Evolutionary conservation across 1,140 invertebrate species (phyloP).

Genomic region (Zaprionus inermis): DNA sequence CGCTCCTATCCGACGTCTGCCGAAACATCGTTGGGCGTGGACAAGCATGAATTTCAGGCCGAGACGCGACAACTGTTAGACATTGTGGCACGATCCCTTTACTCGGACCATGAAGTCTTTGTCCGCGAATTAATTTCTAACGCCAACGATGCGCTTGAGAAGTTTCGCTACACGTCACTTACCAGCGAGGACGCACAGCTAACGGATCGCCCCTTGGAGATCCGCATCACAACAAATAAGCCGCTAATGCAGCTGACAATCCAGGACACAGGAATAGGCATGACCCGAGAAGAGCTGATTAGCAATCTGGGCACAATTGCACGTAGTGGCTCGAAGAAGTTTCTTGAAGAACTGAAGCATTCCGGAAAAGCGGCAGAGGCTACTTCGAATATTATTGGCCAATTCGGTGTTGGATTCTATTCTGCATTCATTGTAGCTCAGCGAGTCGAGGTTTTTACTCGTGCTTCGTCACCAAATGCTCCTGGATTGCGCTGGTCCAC

Average conservation of each 20-base stretch:
- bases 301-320: constrained; percentile 98
- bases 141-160: constrained; percentile 98
- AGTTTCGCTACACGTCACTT: constrained; percentile 91
- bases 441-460: constrained; percentile 95
- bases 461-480: constrained; percentile 87
- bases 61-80: constrained; percentile 97
- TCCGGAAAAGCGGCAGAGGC: constrained; percentile 87
- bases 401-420: constrained; percentile 99
- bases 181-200: constrained; percentile 84
- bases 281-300: constrained; percentile 96
- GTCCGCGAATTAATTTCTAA: constrained; percentile 98
- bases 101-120: constrained; percentile 99
- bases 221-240: constrained; percentile 95
- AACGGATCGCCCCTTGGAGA: constrained; percentile 90
- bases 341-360: constrained; percentile 93
- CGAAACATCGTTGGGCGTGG: constrained; percentile 44
- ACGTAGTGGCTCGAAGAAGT: constrained; percentile 97
- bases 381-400: constrained; percentile 95
- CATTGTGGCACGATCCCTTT: constrained; percentile 98
- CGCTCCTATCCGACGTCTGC: constrained; percentile 47
- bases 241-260: constrained; percentile 93
- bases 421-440: constrained; percentile 98
- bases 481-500: constrained; percentile 93
- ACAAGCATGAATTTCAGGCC: constrained; percentile 95
- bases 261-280: constrained; percentile 97